These are phyloP conservation scores for Thunnus thynnus DNA, from an alignment of 2,113 vertebrate species.

Conservation along the genomic window DNA sequence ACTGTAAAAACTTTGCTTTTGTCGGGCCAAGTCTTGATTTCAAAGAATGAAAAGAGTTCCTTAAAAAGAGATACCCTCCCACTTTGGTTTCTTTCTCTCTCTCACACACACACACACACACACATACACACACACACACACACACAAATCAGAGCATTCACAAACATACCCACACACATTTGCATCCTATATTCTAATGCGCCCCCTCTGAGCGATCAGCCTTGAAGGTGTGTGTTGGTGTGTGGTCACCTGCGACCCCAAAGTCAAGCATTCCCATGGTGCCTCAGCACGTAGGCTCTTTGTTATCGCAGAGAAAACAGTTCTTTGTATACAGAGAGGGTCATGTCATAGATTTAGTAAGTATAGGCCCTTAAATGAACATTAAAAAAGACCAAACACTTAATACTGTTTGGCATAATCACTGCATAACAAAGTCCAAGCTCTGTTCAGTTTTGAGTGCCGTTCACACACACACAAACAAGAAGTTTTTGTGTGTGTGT, in stretches of 20 bases:
- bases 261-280: slow-evolving; percentile 68
- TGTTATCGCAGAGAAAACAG: slow-evolving; percentile 64
- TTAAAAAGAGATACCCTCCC: slow-evolving; percentile 68
- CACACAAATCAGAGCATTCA: neutral
- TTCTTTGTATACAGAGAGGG: slow-evolving; percentile 61
- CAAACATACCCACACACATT: slow-evolving; percentile 46
- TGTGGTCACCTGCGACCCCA: slow-evolving; percentile 67
- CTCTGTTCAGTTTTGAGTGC: neutral
- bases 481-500: neutral
- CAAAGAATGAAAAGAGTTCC: slow-evolving; percentile 78
- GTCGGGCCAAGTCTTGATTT: slow-evolving; percentile 71
- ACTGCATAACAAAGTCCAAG: neutral
- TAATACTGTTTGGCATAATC: neutral
- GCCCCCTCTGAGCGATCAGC: slow-evolving; percentile 6
- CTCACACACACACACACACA: slow-evolving; percentile 9
- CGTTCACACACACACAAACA: neutral
- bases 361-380: slow-evolving; percentile 21
- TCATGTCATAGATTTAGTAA: slow-evolving; percentile 28
- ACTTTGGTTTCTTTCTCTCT: slow-evolving; percentile 13
- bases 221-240: slow-evolving; percentile 47
- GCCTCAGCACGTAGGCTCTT: slow-evolving; percentile 72
- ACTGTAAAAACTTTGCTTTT: slow-evolving; percentile 44
- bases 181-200: slow-evolving; percentile 52
- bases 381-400: neutral
- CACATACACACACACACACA: neutral